Conservation (phyloP, 37 sponge, comb jelly and placozoan genomes). For the Hexactinellida sp. region DNA sequence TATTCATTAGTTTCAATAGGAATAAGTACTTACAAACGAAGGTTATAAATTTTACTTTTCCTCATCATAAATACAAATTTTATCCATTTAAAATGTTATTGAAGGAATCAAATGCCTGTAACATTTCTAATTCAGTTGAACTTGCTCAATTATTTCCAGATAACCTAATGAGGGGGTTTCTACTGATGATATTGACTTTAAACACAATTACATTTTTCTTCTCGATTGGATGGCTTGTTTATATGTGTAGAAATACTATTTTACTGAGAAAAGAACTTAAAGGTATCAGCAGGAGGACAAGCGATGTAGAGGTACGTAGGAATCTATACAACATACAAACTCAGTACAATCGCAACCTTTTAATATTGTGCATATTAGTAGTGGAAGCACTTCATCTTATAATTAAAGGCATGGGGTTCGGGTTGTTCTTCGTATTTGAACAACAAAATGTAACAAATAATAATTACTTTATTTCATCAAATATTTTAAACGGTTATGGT, state of each 20-base stretch:
- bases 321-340: not conserved
- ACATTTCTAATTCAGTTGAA: no score
- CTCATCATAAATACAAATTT: no score
- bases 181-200: not conserved
- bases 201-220: not conserved
- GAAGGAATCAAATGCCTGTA: no score
- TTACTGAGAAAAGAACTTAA: not conserved
- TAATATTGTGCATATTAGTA: not conserved
- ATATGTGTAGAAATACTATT: not conserved
- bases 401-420: not conserved
- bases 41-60: no score
- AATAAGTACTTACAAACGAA: no score
- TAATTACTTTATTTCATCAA: not conserved
- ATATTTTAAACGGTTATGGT: not conserved
- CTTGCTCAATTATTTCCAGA: not conserved
- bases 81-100: no score
- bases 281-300: not conserved
- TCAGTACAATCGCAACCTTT: not conserved
- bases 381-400: conserved; percentile 4
- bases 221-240: not conserved
- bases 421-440: not conserved
- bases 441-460: not conserved
- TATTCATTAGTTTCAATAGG: no score
- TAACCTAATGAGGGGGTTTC: not conserved
- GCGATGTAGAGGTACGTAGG: not conserved